Evolutionary conservation across 2,888 invertebrate genomes (phyloP).

Genomic region (Lasius fuliginosus): DNA sequence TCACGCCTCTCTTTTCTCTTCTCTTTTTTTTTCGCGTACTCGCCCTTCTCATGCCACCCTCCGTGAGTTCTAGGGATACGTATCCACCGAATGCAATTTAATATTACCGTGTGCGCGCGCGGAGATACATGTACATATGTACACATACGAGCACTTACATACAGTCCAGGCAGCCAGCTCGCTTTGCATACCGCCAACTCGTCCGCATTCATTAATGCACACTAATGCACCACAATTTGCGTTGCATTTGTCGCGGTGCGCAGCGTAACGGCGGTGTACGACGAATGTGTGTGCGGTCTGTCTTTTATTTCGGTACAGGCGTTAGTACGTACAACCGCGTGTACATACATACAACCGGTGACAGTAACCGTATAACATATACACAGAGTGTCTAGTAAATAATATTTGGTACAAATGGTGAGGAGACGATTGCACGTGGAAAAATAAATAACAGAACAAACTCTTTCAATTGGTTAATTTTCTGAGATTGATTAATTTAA

Average conservation of each 20-base stretch:
- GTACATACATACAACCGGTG: not conserved
- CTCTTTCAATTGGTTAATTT: not conserved
- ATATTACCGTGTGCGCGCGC: constrained; percentile 60
- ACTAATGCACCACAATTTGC: constrained; percentile 81
- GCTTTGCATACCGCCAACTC: constrained; percentile 76
- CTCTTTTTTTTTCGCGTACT: constrained; percentile 34
- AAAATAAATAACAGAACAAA: not conserved
- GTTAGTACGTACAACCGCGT: not conserved
- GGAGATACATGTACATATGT: constrained; percentile 10
- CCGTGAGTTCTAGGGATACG: constrained; percentile 35
- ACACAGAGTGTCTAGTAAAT: constrained; percentile 12
- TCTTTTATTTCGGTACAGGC: constrained; percentile 65
- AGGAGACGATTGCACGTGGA: not conserved
- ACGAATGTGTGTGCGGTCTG: constrained; percentile 70
- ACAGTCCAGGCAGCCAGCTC: constrained; percentile 30
- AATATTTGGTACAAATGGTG: not conserved
- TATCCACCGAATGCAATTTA: constrained; percentile 69
- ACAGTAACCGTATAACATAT: not conserved
- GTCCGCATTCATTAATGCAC: constrained; percentile 80
- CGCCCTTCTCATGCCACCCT: not conserved
- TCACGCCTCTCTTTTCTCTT: constrained; percentile 15
- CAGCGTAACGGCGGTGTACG: constrained; percentile 71
- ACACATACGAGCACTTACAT: not conserved
- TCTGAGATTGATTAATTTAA: no score
- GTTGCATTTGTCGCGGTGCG: constrained; percentile 78